These are phyloP conservation scores for Rhea americana DNA, from an alignment of 2,113 vertebrate species.

Conservation along the genomic window DNA sequence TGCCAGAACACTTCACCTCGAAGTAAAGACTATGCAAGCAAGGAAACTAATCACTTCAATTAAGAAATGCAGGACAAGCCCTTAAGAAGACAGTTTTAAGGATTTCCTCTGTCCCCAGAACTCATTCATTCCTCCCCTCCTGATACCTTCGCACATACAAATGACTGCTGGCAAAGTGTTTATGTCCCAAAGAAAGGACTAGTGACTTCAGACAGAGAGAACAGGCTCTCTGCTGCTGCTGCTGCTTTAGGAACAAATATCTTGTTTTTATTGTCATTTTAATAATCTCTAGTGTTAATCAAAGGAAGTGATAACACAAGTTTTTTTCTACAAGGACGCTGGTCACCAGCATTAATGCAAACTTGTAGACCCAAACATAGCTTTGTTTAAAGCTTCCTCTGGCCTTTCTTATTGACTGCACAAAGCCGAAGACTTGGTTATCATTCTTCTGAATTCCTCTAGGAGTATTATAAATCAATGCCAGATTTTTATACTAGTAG, in stretches of 20 bases:
- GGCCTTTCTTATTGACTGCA: conserved; percentile 52
- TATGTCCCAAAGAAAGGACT: not conserved
- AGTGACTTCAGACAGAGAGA: not conserved
- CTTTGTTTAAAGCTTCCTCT: conserved; percentile 47
- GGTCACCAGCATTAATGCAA: conserved; percentile 17
- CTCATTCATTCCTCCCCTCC: not conserved
- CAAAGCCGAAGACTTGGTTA: conserved; percentile 68
- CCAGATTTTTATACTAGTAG: conserved; percentile 76
- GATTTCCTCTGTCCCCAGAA: not conserved
- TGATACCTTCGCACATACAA: rapidly evolving
- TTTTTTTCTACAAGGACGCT: not conserved
- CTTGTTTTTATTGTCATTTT: not conserved
- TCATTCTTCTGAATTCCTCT: conserved; percentile 76
- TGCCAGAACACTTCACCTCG: not conserved
- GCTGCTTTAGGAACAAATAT: not conserved
- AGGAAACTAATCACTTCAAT: not conserved
- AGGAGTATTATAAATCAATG: conserved; percentile 77
- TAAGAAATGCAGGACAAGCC: not conserved
- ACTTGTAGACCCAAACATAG: conserved; percentile 20
- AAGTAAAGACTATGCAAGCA: not conserved
- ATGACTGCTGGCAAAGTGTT: not conserved
- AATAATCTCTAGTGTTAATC: not conserved
- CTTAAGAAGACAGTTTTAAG: not conserved
- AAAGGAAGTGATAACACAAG: not conserved
- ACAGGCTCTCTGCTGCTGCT: not conserved